These are phyloP conservation scores for Linnaemya vulpina DNA, from an alignment of 2,888 invertebrate species.

Conservation along the genomic window DNA sequence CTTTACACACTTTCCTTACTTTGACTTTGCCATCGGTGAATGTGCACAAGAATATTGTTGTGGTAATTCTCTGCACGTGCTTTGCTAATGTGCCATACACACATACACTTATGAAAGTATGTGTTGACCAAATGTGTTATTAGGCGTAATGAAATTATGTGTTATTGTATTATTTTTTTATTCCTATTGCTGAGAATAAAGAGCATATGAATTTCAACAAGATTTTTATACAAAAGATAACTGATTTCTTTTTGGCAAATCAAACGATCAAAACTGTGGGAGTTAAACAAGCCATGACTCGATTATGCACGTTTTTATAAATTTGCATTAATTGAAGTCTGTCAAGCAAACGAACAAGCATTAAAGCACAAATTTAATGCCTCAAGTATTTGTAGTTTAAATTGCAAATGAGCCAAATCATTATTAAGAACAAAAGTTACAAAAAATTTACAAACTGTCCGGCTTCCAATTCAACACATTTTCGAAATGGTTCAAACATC, in stretches of 20 bases:
- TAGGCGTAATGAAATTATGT: too few species aligned
- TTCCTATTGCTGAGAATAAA: too few species aligned
- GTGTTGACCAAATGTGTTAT: background rate
- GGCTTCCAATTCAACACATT: background rate
- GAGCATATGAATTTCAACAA: too few species aligned
- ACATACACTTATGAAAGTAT: background rate
- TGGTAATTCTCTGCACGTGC: background rate
- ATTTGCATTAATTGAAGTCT: background rate
- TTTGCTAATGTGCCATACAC: too few species aligned
- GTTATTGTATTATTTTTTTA: too few species aligned
- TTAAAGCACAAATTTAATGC: background rate
- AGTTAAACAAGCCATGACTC: background rate
- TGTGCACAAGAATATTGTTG: too few species aligned
- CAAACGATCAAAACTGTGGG: background rate
- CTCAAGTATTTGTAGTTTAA: background rate
- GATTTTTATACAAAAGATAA: background rate
- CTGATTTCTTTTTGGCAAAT: background rate
- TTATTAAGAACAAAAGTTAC: background rate
- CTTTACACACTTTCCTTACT: too few species aligned
- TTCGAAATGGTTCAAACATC: background rate
- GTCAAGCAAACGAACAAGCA: background rate
- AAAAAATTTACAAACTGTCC: background rate
- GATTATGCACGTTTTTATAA: conserved; percentile 5
- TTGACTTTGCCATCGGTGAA: background rate
- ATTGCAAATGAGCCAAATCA: background rate